Base-by-base conservation (phyloP, 2,113 vertebrate species). In the Misgurnus anguillicaudatus region DNA sequence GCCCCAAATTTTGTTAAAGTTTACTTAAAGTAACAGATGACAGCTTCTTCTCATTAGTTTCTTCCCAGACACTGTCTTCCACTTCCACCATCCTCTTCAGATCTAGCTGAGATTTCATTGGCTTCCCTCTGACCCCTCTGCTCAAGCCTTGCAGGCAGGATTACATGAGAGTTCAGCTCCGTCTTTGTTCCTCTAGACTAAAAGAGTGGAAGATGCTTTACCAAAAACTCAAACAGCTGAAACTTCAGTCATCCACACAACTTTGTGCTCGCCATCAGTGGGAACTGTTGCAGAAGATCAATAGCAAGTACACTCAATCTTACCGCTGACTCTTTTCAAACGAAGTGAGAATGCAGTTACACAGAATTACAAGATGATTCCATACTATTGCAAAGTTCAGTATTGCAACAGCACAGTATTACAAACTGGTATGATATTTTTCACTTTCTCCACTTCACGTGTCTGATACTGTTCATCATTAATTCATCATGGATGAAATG, bases 141-240 rank as follows among this genome's bases (percentile, higher is more conserved):
- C 86, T 84, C 81, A 31, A 85, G 84, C 83, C 91, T 90, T 79
- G 84, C 84, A 91, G 89, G 91, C 91, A 91, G 89, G 91, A 92
- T 91, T 92, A 92, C 88, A 75, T 87, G 70, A 85, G 90, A 90
- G 89, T 91, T 85, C 76, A 39, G 80, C 86, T 88, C 83, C 58
- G 39, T 85, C 87, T 91, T 92, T 92, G 88, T 91, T 92, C 90
- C 83, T 63, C 41, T 63, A 68, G 82, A 86, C 86, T 53, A 80
- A 84, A 85, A 89, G 87, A 88, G 88, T 88, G 82, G 51, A 61
- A 66, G 83, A 90, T 79, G 86, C 89, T 89, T 88, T 91, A 89
- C 90, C 90, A 89, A 91, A 51, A 90, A 92, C 89, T 90, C 90
- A 89, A 91, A 91, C 89, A 90, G 90, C 90, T 88, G 86, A 83